phyloP scores from a whole-genome alignment of 2,797 vertebrate species.

The Kryptolebias ocellatus region DNA sequence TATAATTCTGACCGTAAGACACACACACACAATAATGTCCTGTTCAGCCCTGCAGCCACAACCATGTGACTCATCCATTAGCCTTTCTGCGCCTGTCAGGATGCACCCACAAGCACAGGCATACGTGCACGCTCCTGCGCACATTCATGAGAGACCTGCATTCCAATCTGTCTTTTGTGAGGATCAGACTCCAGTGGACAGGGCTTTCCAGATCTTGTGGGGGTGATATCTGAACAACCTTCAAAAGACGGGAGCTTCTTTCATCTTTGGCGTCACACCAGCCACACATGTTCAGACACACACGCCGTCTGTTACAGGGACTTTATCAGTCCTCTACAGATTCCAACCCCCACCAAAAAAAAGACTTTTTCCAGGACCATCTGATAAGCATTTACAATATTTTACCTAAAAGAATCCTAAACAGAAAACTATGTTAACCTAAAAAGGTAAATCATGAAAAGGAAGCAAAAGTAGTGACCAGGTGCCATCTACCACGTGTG shows the following conservation, averaged over 20 bases:
- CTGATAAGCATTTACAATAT: not conserved
- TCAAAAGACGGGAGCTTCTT: conserved; percentile 59
- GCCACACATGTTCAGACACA: not conserved
- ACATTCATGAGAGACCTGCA: conserved; percentile 21
- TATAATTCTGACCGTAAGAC: not conserved
- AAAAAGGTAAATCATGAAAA: too few species aligned
- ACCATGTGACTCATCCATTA: conserved; percentile 58
- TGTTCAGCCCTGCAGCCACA: conserved; percentile 51
- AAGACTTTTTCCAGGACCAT: not conserved
- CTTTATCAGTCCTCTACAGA: not conserved
- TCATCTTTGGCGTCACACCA: conserved; percentile 45
- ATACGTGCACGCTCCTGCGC: not conserved
- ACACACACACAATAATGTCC: not conserved
- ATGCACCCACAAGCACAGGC: conserved; percentile 17
- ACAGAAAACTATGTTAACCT: not conserved
- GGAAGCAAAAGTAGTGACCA: too few species aligned
- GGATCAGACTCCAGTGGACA: conserved; percentile 42
- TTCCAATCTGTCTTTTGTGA: conserved; percentile 55
- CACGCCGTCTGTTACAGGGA: not conserved
- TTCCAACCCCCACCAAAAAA: not conserved
- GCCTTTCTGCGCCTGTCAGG: conserved; percentile 26
- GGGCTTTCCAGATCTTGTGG: conserved; percentile 52
- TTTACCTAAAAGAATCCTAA: not conserved
- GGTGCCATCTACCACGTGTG: too few species aligned
- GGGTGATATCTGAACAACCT: conserved; percentile 62